Percentiles rank a stretch among this genome's conserved stretches.
Conservation (phyloP, 2,888 invertebrate genomes). For the Limnephilus marmoratus region DNA sequence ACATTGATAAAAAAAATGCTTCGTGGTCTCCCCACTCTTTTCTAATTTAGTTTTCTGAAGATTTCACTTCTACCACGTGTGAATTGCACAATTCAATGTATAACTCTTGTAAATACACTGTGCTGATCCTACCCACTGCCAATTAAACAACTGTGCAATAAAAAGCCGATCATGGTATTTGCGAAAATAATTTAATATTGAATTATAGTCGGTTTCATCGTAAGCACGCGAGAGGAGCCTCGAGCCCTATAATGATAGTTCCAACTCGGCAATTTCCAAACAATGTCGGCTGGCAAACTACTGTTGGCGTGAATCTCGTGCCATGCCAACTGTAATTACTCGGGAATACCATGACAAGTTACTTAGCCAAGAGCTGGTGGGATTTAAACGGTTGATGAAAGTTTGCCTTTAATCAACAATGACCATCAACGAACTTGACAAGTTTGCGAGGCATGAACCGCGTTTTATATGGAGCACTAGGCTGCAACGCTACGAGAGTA, state of each 20-base stretch:
- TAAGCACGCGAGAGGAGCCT: background rate
- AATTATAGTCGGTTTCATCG: background rate
- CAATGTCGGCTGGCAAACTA: background rate
- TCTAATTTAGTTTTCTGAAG: no score
- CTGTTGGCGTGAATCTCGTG: background rate
- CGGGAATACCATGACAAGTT: conserved; percentile 44
- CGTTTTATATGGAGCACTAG: background rate
- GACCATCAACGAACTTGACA: conserved; percentile 37
- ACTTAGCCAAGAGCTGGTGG: conserved; percentile 33
- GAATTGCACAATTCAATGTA: no score
- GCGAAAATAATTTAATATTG: background rate
- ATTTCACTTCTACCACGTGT: no score
- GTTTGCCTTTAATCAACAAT: conserved; percentile 47
- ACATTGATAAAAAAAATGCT: no score
- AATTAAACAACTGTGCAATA: background rate
- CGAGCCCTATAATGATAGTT: conserved; percentile 6
- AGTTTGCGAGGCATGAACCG: conserved; percentile 19
- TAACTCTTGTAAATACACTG: no score
- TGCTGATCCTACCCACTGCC: background rate
- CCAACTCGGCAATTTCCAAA: conserved; percentile 14
- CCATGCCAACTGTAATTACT: conserved; percentile 27
- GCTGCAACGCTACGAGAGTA: background rate
- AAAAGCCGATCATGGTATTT: background rate
- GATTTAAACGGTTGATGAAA: conserved; percentile 48
- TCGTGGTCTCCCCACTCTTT: no score